Percentiles rank a stretch among this genome's conserved stretches.
phyloP scores from a whole-genome alignment of 2,113 vertebrate genomes.

The Syngnathus floridae region DNA sequence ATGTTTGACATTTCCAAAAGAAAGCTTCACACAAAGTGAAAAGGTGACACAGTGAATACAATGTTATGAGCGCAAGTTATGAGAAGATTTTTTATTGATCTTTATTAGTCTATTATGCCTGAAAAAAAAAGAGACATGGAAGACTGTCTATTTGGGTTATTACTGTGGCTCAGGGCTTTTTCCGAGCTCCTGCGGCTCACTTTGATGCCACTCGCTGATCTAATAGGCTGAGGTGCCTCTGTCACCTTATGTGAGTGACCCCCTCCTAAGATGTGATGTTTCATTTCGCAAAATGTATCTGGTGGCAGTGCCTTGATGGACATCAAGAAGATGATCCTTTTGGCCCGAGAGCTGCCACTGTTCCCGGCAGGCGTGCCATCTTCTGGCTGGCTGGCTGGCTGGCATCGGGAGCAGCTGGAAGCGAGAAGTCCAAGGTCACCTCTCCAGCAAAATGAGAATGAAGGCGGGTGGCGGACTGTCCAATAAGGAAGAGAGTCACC shows the following conservation, averaged over 20 bases:
- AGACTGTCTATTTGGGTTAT: slow-evolving; percentile 55
- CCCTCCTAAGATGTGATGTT: slow-evolving; percentile 25
- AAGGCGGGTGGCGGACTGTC: slow-evolving; percentile 39
- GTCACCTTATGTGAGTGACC: slow-evolving; percentile 6
- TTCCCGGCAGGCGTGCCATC: slow-evolving; percentile 50
- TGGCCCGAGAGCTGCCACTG: slow-evolving; percentile 38
- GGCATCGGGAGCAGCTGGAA: slow-evolving; percentile 59
- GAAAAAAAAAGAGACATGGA: slow-evolving; percentile 30
- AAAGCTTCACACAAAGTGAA: neutral
- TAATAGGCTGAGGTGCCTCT: slow-evolving; percentile 2
- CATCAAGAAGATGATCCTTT: slow-evolving; percentile 45
- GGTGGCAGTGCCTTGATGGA: slow-evolving; percentile 39
- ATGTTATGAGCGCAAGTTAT: neutral
- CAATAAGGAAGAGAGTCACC: slow-evolving; percentile 32
- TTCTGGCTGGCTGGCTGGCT: slow-evolving; percentile 16
- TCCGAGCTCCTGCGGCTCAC: neutral
- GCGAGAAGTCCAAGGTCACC: slow-evolving; percentile 57
- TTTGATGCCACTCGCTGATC: slow-evolving; percentile 1
- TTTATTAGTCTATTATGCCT: neutral
- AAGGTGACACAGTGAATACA: neutral
- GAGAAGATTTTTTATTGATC: neutral
- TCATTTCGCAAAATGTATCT: slow-evolving; percentile 39
- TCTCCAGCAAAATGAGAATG: neutral
- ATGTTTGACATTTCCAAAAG: slow-evolving; percentile 8
- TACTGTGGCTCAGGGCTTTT: slow-evolving; percentile 20